Percentiles rank a stretch among this genome's conserved stretches.
Conservation (phyloP, 2,113 vertebrate species). For the Python bivittatus region DNA sequence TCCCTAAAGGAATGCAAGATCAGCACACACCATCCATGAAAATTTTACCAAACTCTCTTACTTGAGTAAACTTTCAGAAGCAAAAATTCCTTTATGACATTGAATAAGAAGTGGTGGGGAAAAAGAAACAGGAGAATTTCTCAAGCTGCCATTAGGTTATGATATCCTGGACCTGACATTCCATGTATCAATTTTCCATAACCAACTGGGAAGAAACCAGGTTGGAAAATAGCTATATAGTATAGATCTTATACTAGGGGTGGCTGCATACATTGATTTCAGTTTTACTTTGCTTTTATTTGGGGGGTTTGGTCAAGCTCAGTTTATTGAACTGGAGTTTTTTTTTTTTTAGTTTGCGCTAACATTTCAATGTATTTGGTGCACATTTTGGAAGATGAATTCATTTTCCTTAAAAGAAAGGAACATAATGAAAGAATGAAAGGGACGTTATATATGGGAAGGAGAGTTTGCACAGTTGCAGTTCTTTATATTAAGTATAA, state of each 20-base stretch:
- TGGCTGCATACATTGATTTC: background rate
- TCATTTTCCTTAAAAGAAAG: background rate
- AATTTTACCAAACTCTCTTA: background rate
- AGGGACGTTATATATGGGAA: background rate
- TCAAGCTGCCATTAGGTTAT: background rate
- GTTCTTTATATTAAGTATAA: background rate
- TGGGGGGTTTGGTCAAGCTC: background rate
- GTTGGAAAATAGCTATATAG: background rate
- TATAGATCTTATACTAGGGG: background rate
- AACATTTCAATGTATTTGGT: background rate
- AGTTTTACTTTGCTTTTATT: background rate
- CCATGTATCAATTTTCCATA: background rate
- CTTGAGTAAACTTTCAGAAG: background rate
- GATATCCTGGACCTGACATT: background rate
- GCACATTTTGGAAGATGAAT: background rate
- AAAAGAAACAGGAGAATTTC: background rate
- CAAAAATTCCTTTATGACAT: background rate
- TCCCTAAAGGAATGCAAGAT: background rate
- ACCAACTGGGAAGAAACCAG: background rate
- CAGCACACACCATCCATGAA: background rate
- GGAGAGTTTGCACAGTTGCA: background rate
- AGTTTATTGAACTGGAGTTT: background rate
- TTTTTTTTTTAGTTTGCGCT: background rate
- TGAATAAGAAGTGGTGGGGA: background rate
- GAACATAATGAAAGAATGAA: background rate